These are phyloP conservation scores for Drosophila ficusphila DNA, from an alignment of 1,140 invertebrate genomes.

Conservation along the genomic window DNA sequence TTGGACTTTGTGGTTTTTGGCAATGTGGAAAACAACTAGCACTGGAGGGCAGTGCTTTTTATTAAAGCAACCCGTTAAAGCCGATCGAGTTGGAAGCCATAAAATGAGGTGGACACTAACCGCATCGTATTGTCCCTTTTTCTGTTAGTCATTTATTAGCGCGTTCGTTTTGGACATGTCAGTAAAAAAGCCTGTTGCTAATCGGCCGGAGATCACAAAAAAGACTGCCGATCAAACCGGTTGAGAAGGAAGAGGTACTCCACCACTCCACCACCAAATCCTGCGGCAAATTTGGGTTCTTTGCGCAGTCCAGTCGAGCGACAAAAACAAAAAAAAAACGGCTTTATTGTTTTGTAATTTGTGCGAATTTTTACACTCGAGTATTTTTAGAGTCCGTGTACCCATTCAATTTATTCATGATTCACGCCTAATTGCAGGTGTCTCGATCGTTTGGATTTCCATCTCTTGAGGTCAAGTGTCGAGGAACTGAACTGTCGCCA, in stretches of 20 bases:
- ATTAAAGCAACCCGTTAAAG: slow-evolving; percentile 14
- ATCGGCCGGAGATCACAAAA: background rate
- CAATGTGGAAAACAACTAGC: slow-evolving; percentile 1
- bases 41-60: slow-evolving; percentile 14
- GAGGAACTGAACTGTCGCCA: slow-evolving; percentile 29
- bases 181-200: slow-evolving; percentile 10
- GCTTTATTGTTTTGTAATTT: slow-evolving; percentile 23
- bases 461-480: slow-evolving; percentile 48
- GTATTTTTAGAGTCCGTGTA: slow-evolving; percentile 38
- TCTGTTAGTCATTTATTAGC: slow-evolving; percentile 47
- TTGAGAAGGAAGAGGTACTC: slow-evolving; percentile 6
- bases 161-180: slow-evolving; percentile 18
- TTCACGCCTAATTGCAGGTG: slow-evolving; percentile 60
- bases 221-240: slow-evolving; percentile 33
- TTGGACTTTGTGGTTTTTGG: background rate
- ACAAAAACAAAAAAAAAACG: background rate
- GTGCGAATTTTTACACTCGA: slow-evolving; percentile 7
- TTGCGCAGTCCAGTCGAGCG: background rate
- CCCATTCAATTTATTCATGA: slow-evolving; percentile 60
- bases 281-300: slow-evolving; percentile 4
- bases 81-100: background rate
- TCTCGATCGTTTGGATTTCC: slow-evolving; percentile 22
- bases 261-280: slow-evolving; percentile 1
- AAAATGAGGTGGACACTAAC: slow-evolving; percentile 19
- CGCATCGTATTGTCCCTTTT: slow-evolving; percentile 16